Conservation (phyloP, 2,888 invertebrate species). For the Tinea pellionella region DNA sequence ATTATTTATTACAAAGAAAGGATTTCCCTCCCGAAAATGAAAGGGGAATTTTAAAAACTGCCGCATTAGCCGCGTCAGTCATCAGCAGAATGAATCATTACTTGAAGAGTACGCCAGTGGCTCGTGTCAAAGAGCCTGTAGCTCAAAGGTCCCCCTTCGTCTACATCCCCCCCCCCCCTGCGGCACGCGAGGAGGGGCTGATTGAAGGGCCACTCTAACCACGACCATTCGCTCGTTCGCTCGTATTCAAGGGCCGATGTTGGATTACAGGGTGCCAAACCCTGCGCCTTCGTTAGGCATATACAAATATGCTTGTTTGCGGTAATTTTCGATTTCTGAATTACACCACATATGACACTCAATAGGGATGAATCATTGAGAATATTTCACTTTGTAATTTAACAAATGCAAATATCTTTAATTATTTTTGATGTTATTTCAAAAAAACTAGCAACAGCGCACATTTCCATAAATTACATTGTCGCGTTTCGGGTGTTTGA, state of each 20-base stretch:
- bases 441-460: too few relatives aligned
- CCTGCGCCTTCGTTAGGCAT: conserved; percentile 65
- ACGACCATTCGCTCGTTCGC: conserved; percentile 65
- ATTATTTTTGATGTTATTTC: too few relatives aligned
- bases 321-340: neutral
- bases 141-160: conserved; percentile 60
- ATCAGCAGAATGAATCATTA: conserved; percentile 70
- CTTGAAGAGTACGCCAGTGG: conserved; percentile 68
- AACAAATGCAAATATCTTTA: too few relatives aligned
- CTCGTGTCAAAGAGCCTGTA: conserved; percentile 67
- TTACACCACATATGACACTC: neutral
- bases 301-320: conserved; percentile 49
- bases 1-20: conserved; percentile 3
- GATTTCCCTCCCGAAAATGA: conserved; percentile 19
- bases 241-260: conserved; percentile 64
- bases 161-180: conserved; percentile 24
- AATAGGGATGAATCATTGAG: neutral
- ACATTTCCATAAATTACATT: too few relatives aligned
- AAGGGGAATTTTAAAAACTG: conserved; percentile 33
- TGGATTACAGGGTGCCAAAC: conserved; percentile 67
- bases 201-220: conserved; percentile 69
- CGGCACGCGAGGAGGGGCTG: conserved; percentile 40
- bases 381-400: too few relatives aligned
- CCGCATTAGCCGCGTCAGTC: conserved; percentile 65
- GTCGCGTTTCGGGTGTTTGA: too few relatives aligned